Base-by-base conservation (phyloP, 2,113 vertebrate genomes). In the Tringa solitaria region DNA sequence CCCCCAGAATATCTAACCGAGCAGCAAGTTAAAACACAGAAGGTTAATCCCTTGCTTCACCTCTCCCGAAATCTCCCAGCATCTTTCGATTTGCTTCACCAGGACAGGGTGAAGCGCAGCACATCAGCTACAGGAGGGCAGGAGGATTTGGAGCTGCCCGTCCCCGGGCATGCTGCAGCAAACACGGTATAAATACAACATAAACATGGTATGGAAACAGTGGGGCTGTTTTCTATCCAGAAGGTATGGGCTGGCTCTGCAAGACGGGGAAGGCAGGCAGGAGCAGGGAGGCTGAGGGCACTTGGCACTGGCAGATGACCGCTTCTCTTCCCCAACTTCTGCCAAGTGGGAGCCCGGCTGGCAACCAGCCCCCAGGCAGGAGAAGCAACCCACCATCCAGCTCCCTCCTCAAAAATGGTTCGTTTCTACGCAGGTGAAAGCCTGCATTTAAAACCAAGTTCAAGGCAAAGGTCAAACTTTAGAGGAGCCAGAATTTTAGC, bases 121-220 rank as follows among this genome's bases (percentile, higher is more conserved):
- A 32, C 41, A 2, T 50, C 21, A 60, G 51, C 35, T 9, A 8
- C 0, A 12, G 14, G 10, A 85, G 32, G 24, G 59, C 4, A 1
- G 26, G 32, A 35, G 30, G 32, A 57, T 30, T 64, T 30, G 48
- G 61, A 88, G 39, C 18, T 76, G 57, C 69, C 56, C 51, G 26
- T 84, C 39, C 70, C 27, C 2, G 1, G 15, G 85, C 10, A 15
- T 4, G 3, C 8, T 4, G 78, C 61, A 67, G 61, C 35, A 65
- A 89, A 85, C 30, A 19, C 0, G 2, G 5, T 32, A 39, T 6
- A 51, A 65, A 56, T 28, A 32, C 0, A 54, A 18, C 10, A 54
- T 37, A 61, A 61, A 84, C 24, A 24, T 0, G 1, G 5, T n/a
- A 39, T 6, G 51, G 67, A 60, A 28, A 32, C 0, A 0, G 39